A percentile compares a stretch with the other conserved stretches of the same genome.
phyloP scores from a whole-genome alignment of 2,888 invertebrate species.

The Synanthedon tipuliformis region DNA sequence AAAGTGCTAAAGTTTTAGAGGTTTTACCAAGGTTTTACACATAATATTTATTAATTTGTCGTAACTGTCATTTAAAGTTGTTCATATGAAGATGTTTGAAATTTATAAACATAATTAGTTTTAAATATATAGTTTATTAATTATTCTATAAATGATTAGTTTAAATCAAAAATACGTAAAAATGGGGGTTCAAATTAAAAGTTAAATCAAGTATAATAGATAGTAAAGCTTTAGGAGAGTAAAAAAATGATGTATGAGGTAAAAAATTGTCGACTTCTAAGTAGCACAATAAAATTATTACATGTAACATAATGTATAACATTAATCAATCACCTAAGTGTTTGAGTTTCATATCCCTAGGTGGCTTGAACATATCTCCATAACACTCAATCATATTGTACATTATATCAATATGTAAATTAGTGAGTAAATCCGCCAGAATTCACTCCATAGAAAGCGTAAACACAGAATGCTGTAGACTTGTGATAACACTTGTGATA shows the following conservation, averaged over 20 bases:
- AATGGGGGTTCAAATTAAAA: too few relatives aligned
- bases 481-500: too few relatives aligned
- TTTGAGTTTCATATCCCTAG: not conserved
- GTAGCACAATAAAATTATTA: not conserved
- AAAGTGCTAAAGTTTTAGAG: constrained; percentile 5
- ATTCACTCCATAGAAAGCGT: not conserved
- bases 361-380: not conserved
- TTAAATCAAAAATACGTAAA: too few relatives aligned
- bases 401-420: not conserved
- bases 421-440: not conserved
- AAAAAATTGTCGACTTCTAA: constrained; percentile 5
- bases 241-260: constrained; percentile 9
- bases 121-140: too few relatives aligned
- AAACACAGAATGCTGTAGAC: not conserved
- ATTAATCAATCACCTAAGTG: not conserved
- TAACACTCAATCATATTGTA: not conserved
- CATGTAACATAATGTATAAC: not conserved
- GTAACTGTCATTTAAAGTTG: too few relatives aligned
- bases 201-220: too few relatives aligned
- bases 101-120: too few relatives aligned
- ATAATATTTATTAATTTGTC: too few relatives aligned
- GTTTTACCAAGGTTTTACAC: too few relatives aligned
- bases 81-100: too few relatives aligned
- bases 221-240: too few relatives aligned
- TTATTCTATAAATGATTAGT: too few relatives aligned